Evolutionary conservation across 2,113 vertebrate species (phyloP).

Genomic region (Ceuthmochares aereus): DNA sequence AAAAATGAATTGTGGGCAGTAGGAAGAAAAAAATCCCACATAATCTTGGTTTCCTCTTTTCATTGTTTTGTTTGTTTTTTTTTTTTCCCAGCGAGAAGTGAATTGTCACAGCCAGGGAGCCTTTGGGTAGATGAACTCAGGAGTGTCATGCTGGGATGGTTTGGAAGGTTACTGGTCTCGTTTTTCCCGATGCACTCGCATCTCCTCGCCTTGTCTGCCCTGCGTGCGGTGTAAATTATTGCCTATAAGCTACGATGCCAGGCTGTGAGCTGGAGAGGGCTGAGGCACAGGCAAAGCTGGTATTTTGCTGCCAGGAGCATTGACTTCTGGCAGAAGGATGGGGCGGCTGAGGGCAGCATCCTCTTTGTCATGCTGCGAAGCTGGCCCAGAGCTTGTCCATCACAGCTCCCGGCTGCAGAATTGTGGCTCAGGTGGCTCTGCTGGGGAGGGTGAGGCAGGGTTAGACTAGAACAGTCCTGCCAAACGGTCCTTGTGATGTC

Average conservation of each 20-base stretch:
- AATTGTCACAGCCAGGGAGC: neutral
- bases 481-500: accelerated
- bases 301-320: neutral
- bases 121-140: neutral
- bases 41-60: neutral
- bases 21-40: neutral
- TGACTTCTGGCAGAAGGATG: neutral
- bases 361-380: accelerated
- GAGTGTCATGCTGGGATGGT: neutral
- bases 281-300: neutral
- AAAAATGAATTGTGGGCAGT: slow-evolving; percentile 46
- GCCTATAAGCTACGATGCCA: accelerated
- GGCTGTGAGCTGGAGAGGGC: neutral
- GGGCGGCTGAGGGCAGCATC: neutral
- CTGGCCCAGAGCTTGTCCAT: neutral
- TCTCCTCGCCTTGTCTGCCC: neutral
- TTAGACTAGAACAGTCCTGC: neutral
- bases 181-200: accelerated
- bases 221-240: accelerated
- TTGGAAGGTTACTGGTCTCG: neutral
- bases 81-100: neutral
- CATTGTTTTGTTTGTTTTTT: neutral
- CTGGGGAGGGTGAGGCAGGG: neutral
- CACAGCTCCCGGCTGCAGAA: neutral
- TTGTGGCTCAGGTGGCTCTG: neutral